phyloP scores from a whole-genome alignment of 2,797 vertebrate species.

The Anisognathus igniventris region DNA sequence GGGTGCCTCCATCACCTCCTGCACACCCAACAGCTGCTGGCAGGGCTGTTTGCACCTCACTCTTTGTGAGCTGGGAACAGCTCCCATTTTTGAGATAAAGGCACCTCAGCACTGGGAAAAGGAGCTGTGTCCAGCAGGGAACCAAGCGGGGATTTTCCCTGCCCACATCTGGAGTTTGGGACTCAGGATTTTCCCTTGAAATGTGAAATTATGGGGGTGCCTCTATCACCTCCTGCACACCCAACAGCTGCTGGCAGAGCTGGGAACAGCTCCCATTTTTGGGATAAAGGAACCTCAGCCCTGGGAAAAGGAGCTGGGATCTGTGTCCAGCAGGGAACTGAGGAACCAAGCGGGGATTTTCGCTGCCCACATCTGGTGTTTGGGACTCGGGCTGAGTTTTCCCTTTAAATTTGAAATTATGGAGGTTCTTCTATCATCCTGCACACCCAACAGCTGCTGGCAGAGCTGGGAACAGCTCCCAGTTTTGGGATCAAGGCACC shows the following conservation, averaged over 20 bases:
- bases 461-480: too few relatives aligned
- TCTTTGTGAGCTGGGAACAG: neutral
- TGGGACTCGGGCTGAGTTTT: too few relatives aligned
- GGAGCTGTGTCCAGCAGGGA: neutral
- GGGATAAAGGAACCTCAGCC: too few relatives aligned
- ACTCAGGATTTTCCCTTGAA: neutral
- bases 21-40: constrained; percentile 18
- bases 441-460: too few relatives aligned
- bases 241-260: constrained; percentile 27
- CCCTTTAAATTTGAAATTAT: too few relatives aligned
- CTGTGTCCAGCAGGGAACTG: too few relatives aligned
- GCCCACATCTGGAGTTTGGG: neutral
- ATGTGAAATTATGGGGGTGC: neutral
- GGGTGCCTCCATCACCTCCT: neutral
- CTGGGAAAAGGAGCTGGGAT: too few relatives aligned
- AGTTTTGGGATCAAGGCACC: too few relatives aligned
- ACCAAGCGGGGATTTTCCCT: neutral
- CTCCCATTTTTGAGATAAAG: neutral
- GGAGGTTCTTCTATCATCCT: too few relatives aligned
- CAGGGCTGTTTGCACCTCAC: neutral
- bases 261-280: neutral
- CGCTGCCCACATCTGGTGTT: too few relatives aligned
- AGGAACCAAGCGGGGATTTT: too few relatives aligned
- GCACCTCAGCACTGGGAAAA: neutral
- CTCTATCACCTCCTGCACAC: neutral